phyloP scores from a whole-genome alignment of 2,113 vertebrate genomes.

The Sturnira hondurensis region DNA sequence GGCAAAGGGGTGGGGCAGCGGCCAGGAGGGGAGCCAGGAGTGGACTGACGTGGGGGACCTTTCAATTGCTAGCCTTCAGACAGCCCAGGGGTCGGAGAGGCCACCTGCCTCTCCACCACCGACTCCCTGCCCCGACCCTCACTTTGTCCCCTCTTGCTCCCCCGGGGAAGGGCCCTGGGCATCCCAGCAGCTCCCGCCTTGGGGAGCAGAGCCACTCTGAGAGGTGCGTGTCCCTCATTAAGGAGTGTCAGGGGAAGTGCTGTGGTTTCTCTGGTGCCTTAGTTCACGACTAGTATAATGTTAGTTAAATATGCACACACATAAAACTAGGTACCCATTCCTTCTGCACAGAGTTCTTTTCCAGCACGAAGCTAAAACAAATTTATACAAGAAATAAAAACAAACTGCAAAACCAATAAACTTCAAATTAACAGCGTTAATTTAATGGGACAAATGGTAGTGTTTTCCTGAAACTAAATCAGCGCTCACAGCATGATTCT shows the following conservation, averaged over 20 bases:
- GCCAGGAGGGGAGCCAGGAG: background rate
- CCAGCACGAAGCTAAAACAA: constrained; percentile 43
- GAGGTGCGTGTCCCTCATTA: background rate
- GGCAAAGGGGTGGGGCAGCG: background rate
- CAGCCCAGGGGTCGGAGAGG: background rate
- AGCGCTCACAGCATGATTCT: background rate
- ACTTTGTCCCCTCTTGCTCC: background rate
- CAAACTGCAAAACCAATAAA: constrained; percentile 68
- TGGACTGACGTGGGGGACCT: background rate
- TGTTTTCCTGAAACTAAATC: constrained; percentile 46
- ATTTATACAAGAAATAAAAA: constrained; percentile 71
- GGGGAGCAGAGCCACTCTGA: too few species aligned
- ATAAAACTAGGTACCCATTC: constrained; percentile 15
- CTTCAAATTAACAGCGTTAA: constrained; percentile 71
- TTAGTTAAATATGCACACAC: constrained; percentile 53
- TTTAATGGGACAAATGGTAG: constrained; percentile 60
- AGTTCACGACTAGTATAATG: constrained; percentile 26
- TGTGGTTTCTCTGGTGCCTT: background rate
- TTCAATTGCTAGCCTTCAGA: background rate
- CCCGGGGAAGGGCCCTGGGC: background rate
- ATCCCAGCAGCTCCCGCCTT: background rate
- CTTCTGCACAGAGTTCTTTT: background rate
- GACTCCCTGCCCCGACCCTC: background rate
- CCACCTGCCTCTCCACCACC: background rate
- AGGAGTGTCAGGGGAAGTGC: background rate